Percentiles rank a stretch among this genome's conserved stretches.
phyloP scores from a whole-genome alignment of 2,797 vertebrate genomes.

The Schizothorax lantsangensis region DNA sequence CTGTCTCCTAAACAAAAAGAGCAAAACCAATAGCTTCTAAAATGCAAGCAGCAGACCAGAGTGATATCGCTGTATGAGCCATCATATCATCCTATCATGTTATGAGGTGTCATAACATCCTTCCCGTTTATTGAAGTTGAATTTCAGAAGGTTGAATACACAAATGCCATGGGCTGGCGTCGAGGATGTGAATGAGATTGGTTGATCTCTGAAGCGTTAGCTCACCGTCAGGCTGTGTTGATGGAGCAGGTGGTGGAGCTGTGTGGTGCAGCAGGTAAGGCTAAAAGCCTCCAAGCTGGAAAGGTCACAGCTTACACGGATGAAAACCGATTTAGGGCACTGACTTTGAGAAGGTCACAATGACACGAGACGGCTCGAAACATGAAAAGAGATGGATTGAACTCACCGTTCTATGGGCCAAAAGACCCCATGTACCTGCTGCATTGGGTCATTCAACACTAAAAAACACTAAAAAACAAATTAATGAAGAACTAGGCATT shows the following conservation, averaged over 20 bases:
- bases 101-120: slow-evolving; percentile 20
- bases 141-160: slow-evolving; percentile 50
- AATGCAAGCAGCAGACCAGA: neutral
- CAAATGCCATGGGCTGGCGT: slow-evolving; percentile 15
- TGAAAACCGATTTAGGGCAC: slow-evolving; percentile 63
- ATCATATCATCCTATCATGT: slow-evolving; percentile 33
- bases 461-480: neutral
- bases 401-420: slow-evolving; percentile 1
- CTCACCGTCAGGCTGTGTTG: slow-evolving; percentile 45
- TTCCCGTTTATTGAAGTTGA: slow-evolving; percentile 44
- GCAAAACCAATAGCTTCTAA: slow-evolving; percentile 33
- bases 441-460: neutral
- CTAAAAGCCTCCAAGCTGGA: slow-evolving; percentile 61
- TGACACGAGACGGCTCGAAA: slow-evolving; percentile 55
- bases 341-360: slow-evolving; percentile 62
- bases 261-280: slow-evolving; percentile 60
- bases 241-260: slow-evolving; percentile 61
- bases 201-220: slow-evolving; percentile 53
- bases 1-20: slow-evolving; percentile 12
- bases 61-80: neutral
- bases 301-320: slow-evolving; percentile 63
- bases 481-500: slow-evolving; percentile 12
- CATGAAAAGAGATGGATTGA: slow-evolving; percentile 41
- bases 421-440: slow-evolving; percentile 17
- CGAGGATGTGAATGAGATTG: slow-evolving; percentile 49